These are phyloP conservation scores for Zapus hudsonius DNA, from an alignment of 2,113 vertebrate genomes.

Conservation along the genomic window DNA sequence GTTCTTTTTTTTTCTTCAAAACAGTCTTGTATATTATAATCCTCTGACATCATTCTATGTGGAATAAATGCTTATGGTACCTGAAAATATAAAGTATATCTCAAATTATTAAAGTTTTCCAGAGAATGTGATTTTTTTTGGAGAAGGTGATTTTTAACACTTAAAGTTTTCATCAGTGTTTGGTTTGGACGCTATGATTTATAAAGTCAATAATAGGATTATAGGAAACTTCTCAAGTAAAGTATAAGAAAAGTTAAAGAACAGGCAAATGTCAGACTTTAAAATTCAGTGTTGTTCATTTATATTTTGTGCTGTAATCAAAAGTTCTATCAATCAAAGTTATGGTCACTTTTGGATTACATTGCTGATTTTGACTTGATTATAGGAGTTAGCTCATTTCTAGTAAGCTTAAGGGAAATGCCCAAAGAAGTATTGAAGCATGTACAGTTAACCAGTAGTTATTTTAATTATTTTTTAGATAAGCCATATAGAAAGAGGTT, in stretches of 20 bases:
- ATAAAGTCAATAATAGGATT: not conserved
- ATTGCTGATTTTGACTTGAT: constrained; percentile 4
- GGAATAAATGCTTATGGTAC: not conserved
- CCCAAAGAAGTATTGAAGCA: not conserved
- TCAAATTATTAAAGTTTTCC: not conserved
- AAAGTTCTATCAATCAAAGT: not conserved
- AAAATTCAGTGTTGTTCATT: not conserved
- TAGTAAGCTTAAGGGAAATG: not conserved
- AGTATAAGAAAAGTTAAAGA: not conserved
- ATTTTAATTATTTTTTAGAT: constrained; percentile 53
- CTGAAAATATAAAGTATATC: constrained; percentile 21
- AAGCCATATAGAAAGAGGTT: not conserved
- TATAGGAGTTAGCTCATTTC: not conserved
- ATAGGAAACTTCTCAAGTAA: not conserved
- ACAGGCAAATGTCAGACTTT: too few relatives aligned
- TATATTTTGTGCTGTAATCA: not conserved
- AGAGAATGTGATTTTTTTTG: not conserved
- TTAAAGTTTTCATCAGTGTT: constrained; percentile 6
- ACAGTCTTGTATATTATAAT: not conserved
- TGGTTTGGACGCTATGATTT: not conserved
- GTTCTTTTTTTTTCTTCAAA: constrained; percentile 1
- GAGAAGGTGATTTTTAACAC: too few relatives aligned
- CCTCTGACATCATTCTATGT: not conserved
- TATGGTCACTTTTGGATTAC: not conserved
- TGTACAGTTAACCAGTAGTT: not conserved